phyloP scores from a whole-genome alignment of 1,140 invertebrate species.

The Solenopsis fugax region DNA sequence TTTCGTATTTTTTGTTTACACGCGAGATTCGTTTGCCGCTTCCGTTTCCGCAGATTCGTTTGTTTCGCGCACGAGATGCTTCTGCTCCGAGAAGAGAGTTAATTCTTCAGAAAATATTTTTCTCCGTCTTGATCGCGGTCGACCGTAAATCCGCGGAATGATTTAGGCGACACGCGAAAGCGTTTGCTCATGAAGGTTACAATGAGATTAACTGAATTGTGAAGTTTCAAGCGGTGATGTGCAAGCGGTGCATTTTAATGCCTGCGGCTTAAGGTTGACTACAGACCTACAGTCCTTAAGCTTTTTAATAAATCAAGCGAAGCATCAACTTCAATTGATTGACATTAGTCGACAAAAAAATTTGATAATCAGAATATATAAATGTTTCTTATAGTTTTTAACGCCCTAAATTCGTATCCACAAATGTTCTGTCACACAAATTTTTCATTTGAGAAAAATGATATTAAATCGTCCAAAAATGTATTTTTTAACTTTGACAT shows the following conservation, averaged over 20 bases:
- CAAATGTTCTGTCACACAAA: no score
- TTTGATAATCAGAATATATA: no score
- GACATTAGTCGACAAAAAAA: no score
- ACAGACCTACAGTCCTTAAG: neutral
- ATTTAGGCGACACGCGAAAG: slow-evolving; percentile 20
- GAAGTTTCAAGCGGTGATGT: slow-evolving; percentile 12
- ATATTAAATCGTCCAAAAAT: no score
- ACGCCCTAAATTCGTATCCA: no score
- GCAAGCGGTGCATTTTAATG: slow-evolving; percentile 4
- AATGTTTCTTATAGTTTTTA: no score
- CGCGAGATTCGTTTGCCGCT: slow-evolving; percentile 17
- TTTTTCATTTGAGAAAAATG: no score
- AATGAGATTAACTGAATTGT: slow-evolving; percentile 39
- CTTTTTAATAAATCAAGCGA: slow-evolving; percentile 1
- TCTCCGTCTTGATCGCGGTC: slow-evolving; percentile 23
- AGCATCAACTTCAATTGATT: neutral
- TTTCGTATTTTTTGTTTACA: slow-evolving; percentile 41
- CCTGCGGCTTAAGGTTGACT: neutral
- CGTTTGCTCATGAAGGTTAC: slow-evolving; percentile 15
- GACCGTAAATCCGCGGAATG: slow-evolving; percentile 27
- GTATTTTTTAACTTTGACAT: no score
- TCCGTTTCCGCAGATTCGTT: slow-evolving; percentile 60
- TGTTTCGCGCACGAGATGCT: slow-evolving; percentile 26
- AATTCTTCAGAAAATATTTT: neutral
- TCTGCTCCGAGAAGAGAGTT: neutral